Evolutionary conservation across 2,113 vertebrate genomes (phyloP), one percentile per base, ranked within the genome.

Genomic region (Excalfactoria chinensis): DNA sequence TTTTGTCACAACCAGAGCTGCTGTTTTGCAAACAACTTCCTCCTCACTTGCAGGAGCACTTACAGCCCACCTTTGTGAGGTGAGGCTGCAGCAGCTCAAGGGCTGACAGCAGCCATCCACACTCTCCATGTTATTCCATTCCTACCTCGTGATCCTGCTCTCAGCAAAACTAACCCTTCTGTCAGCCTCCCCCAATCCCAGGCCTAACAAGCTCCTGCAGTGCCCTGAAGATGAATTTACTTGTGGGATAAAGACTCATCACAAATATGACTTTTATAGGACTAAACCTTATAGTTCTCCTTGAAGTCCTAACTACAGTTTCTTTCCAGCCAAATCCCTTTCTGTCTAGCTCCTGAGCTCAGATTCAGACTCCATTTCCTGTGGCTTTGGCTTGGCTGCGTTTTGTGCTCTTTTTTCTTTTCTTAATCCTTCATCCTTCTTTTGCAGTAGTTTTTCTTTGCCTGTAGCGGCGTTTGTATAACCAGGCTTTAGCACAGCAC

Each of bases 21-120:
- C 87, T 92, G 89, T 93, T 96, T 96, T 85, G 82, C 93, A 91
- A 95, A 94, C 89, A 95, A 90, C 67, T 74, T 90, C 73, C 40
- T 86, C 13, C 68, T 85, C 60, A 3, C 71, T 83, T 93, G 69
- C 32, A 89, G 60, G 46, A 87, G 41, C 74, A 46, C 88, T 49
- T 3, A 7, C 48, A 84, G 94, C 85, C 78, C 87, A 43, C 71
- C 53, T 59, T 40, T 84, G 74, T 59, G 72, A 21, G 41, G 37
- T 32, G 23, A 92, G 44, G 32, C 63, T 71, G 32, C 34, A 5
- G 80, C 64, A 62, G 81, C 23, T 62, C 86, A 78, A 28, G 14
- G 68, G 26, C 48, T 72, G 43, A 37, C 37, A 64, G 48, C n/a
- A 28, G 66, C 63, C 55, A 28, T 60, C 16, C 5, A 28, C 79